Evolutionary conservation across 2,888 invertebrate genomes (phyloP).

Genomic region (Sminthurides aquaticus): DNA sequence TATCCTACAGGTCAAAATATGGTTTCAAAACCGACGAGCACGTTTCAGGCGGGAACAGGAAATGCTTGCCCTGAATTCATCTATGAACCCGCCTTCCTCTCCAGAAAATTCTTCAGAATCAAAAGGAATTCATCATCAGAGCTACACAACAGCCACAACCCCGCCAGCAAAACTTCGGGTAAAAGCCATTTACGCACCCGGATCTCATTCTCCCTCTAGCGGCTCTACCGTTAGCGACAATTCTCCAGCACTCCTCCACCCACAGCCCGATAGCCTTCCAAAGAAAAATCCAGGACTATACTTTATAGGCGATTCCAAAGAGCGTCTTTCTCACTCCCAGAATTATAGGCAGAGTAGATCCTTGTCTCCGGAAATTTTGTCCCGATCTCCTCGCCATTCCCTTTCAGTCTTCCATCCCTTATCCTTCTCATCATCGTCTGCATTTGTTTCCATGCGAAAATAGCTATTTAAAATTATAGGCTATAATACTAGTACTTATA

Average conservation of each 20-base stretch:
- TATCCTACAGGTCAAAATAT: conserved; percentile 29
- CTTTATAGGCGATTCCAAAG: not conserved
- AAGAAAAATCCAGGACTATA: not conserved
- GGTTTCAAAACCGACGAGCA: conserved; percentile 37
- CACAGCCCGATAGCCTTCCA: not conserved
- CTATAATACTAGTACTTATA: no score
- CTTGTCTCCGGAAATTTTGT: conserved; percentile 4
- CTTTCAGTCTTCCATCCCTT: no score
- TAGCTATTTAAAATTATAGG: no score
- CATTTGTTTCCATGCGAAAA: conserved; percentile 7
- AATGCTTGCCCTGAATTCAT: not conserved
- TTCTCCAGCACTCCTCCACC: not conserved
- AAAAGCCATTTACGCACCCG: not conserved
- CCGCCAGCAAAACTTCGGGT: not conserved
- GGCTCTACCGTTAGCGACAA: not conserved
- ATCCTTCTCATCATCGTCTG: not conserved
- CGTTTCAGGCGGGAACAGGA: conserved; percentile 32
- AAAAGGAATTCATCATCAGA: not conserved
- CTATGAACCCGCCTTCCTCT: not conserved
- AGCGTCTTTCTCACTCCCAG: not conserved
- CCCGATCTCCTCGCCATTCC: not conserved
- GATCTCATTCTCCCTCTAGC: not conserved
- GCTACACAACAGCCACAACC: not conserved
- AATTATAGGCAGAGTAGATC: not conserved
- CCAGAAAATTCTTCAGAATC: not conserved